Evolutionary conservation across 2,113 vertebrate species (phyloP).

Genomic region (Brachypteracias leptosomus): DNA sequence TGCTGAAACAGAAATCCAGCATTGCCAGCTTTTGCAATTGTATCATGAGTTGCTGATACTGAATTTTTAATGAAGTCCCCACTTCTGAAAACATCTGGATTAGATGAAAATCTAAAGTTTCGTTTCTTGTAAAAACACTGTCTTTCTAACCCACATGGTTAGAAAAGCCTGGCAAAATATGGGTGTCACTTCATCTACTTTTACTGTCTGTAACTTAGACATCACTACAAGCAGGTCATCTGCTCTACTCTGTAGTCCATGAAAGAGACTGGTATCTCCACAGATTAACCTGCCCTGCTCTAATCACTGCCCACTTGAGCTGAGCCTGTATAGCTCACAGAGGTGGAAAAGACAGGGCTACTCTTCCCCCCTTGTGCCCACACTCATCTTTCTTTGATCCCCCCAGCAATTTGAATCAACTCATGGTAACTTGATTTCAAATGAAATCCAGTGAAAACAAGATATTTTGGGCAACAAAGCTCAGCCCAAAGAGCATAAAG

Average conservation of each 20-base stretch:
- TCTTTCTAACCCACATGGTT: not conserved
- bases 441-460: not conserved
- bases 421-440: not conserved
- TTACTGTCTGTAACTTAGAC: not conserved
- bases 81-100: not conserved
- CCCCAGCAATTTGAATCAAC: not conserved
- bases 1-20: not conserved
- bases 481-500: not conserved
- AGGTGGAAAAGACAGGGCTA: not conserved
- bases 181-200: not conserved
- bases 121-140: not conserved
- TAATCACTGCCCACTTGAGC: not conserved
- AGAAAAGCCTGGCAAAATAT: not conserved
- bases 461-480: not conserved
- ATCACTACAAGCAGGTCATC: not conserved
- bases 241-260: not conserved
- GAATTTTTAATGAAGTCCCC: not conserved
- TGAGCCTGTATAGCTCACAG: not conserved
- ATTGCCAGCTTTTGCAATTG: not conserved
- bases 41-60: not conserved
- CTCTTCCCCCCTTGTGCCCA: not conserved
- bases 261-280: not conserved
- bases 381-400: rapidly evolving
- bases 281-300: not conserved
- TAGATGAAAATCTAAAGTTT: not conserved